Percentiles rank a stretch among this genome's conserved stretches.
These are phyloP conservation scores for Zygogramma bicolorata DNA, from an alignment of 2,888 invertebrate species.

Conservation along the genomic window DNA sequence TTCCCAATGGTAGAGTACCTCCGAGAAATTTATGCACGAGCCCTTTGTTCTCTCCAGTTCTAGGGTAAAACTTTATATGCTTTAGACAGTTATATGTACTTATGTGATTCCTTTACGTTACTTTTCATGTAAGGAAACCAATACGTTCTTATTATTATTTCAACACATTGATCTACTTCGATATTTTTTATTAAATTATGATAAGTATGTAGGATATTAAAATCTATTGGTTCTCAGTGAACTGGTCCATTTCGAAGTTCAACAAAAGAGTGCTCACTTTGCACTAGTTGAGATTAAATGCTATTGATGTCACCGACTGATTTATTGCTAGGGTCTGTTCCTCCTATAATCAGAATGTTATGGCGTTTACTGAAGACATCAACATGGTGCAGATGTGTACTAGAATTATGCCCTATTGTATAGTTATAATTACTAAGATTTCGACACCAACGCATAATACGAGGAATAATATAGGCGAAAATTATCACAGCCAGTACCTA, in stretches of 20 bases:
- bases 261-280: slow-evolving; percentile 22
- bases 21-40: slow-evolving; percentile 10
- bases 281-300: not conserved
- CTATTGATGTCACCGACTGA: slow-evolving; percentile 11
- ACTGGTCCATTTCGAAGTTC: slow-evolving; percentile 40
- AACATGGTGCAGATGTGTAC: slow-evolving; percentile 29
- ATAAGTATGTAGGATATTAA: slow-evolving; percentile 26
- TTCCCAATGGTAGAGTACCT: slow-evolving; percentile 13
- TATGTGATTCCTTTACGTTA: too few relatives aligned
- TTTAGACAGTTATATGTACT: slow-evolving; percentile 9
- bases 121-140: too few relatives aligned
- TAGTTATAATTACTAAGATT: slow-evolving; percentile 38
- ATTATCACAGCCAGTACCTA: slow-evolving; percentile 41
- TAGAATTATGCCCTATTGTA: slow-evolving; percentile 39
- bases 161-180: slow-evolving; percentile 37
- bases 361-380: slow-evolving; percentile 32
- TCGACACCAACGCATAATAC: slow-evolving; percentile 36
- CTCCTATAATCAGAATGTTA: slow-evolving; percentile 33
- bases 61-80: slow-evolving; percentile 21
- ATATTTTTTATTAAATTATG: slow-evolving; percentile 39
- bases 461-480: slow-evolving; percentile 35
- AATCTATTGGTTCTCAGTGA: slow-evolving; percentile 34
- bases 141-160: not conserved
- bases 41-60: slow-evolving; percentile 17
- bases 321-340: slow-evolving; percentile 30